Evolutionary conservation across 2,888 invertebrate species (phyloP).

Genomic region (Podotricha telesiphe): DNA sequence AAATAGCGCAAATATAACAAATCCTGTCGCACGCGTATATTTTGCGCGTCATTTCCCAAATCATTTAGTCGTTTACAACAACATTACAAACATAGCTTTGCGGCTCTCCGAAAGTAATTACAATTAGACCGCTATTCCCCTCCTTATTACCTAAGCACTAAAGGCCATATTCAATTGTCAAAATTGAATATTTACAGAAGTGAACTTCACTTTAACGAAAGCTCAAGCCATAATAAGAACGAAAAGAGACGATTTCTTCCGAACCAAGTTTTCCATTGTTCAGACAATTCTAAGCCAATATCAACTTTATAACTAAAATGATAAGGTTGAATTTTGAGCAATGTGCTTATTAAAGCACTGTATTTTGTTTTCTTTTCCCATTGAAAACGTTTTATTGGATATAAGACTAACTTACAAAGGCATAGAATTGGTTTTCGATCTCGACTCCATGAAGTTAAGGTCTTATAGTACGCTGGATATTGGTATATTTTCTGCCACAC

Average conservation of each 20-base stretch:
- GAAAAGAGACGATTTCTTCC: constrained; percentile 53
- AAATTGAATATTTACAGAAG: constrained; percentile 31
- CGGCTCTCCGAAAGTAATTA: constrained; percentile 38
- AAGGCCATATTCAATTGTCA: constrained; percentile 34
- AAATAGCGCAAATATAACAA: not conserved
- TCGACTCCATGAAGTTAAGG: constrained; percentile 30
- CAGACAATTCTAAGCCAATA: constrained; percentile 18
- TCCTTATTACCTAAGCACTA: constrained; percentile 25
- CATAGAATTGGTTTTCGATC: constrained; percentile 36
- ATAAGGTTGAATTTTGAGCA: constrained; percentile 48
- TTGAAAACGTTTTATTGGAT: constrained; percentile 16
- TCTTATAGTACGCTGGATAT: constrained; percentile 35
- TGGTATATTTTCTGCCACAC: constrained; percentile 60
- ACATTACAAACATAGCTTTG: constrained; percentile 44
- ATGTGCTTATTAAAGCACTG: constrained; percentile 21
- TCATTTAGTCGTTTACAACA: constrained; percentile 50
- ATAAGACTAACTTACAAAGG: constrained; percentile 27
- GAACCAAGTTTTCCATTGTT: constrained; percentile 58
- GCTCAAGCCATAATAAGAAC: constrained; percentile 52
- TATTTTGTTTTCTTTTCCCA: constrained; percentile 38
- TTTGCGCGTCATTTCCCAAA: constrained; percentile 60
- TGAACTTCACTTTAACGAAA: constrained; percentile 49
- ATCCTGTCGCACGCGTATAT: constrained; percentile 50
- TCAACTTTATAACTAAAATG: not conserved
- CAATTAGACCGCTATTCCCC: not conserved